phyloP scores from a whole-genome alignment of 92 coral and sea anemone genomes.

The Actinostola sp. region DNA sequence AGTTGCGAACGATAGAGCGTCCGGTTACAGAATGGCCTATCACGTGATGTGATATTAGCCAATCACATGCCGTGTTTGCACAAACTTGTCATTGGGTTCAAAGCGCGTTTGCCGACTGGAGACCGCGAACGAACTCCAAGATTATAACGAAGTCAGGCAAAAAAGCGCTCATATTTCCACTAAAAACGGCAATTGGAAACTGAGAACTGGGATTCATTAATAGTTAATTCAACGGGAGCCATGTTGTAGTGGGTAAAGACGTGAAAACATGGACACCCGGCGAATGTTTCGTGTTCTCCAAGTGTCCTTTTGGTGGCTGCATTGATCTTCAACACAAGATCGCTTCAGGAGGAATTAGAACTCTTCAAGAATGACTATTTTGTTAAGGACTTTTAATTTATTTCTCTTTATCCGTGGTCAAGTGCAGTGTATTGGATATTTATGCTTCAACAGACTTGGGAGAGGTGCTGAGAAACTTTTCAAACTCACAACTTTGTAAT shows the following conservation, averaged over 20 bases:
- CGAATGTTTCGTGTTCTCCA: not conserved
- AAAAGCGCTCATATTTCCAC: conserved; percentile 17
- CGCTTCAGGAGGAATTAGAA: conserved; percentile 15
- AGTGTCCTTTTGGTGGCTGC: conserved; percentile 45
- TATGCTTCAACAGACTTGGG: conserved; percentile 60
- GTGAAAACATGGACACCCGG: conserved; percentile 8
- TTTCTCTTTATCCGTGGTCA: conserved; percentile 38
- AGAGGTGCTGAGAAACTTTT: conserved; percentile 64
- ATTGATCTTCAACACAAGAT: conserved; percentile 26
- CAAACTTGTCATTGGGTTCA: conserved; percentile 71
- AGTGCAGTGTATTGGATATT: conserved; percentile 72
- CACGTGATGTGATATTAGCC: conserved; percentile 65
- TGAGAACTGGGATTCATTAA: conserved; percentile 5
- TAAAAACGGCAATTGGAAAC: conserved; percentile 13
- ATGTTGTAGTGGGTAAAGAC: not conserved
- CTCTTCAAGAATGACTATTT: conserved; percentile 39
- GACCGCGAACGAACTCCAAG: conserved; percentile 45
- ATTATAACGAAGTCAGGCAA: conserved; percentile 41
- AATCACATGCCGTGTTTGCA: conserved; percentile 43
- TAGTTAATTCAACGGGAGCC: not conserved
- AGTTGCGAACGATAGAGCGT: conserved; percentile 42
- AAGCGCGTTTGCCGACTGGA: conserved; percentile 72
- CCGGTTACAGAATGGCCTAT: conserved; percentile 55
- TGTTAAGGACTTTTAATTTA: conserved; percentile 25
- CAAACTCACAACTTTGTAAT: conserved; percentile 40